A percentile compares a stretch with the other conserved stretches of the same genome.
Conservation (phyloP, 2,113 vertebrate genomes). For the Hippocampus comes region DNA sequence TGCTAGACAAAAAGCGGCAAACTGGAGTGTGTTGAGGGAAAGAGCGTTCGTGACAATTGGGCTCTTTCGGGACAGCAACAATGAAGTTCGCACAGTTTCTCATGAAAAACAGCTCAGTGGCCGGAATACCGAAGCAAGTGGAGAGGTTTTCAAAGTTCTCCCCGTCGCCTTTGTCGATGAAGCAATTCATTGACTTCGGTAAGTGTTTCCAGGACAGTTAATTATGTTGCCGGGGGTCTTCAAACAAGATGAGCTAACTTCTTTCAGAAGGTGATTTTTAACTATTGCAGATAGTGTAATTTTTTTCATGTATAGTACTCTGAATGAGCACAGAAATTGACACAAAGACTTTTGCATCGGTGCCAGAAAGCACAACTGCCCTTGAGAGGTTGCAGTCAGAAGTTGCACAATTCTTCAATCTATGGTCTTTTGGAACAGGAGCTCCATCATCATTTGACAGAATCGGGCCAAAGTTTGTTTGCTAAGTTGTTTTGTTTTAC, state of each 20-base stretch:
- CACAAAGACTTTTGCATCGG: too few relatives aligned
- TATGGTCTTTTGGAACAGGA: background rate
- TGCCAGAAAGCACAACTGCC: too few relatives aligned
- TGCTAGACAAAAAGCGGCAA: background rate
- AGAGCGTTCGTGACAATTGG: slow-evolving; percentile 14
- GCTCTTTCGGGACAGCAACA: slow-evolving; percentile 19
- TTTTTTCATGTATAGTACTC: too few relatives aligned
- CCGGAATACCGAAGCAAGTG: slow-evolving; percentile 75
- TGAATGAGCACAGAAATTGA: too few relatives aligned
- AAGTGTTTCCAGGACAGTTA: slow-evolving; percentile 37
- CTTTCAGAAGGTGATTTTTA: too few relatives aligned
- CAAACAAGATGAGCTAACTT: too few relatives aligned
- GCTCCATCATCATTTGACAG: background rate
- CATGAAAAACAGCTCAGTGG: slow-evolving; percentile 72
- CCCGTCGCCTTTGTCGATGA: slow-evolving; percentile 92
- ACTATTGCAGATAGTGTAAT: too few relatives aligned
- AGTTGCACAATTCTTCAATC: background rate
- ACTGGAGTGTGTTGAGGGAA: slow-evolving; percentile 27
- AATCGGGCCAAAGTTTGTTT: slow-evolving; percentile 19
- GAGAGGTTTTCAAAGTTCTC: slow-evolving; percentile 87
- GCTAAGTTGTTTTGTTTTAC: slow-evolving; percentile 11
- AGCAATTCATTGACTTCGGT: slow-evolving; percentile 97
- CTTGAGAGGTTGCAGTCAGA: too few relatives aligned
- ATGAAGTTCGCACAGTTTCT: slow-evolving; percentile 88
- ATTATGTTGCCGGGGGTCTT: background rate